phyloP scores from a whole-genome alignment of 1,140 invertebrate genomes.

The Temnothorax nylanderi region DNA sequence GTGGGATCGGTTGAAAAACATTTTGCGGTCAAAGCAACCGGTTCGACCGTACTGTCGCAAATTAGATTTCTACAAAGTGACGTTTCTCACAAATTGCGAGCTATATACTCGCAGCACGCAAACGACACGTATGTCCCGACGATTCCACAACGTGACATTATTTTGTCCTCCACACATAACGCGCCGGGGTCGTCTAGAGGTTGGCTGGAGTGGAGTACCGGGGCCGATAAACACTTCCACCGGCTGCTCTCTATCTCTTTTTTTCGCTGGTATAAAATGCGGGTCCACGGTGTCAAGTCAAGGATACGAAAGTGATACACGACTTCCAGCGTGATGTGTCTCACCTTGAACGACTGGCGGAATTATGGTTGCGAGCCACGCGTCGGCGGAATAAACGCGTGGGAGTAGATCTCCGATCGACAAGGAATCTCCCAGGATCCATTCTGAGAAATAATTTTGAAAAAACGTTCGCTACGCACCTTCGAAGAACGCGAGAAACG shows the following conservation, averaged over 20 bases:
- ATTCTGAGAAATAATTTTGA: slow-evolving; percentile 65
- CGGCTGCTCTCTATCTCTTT: slow-evolving; percentile 16
- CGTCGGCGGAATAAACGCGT: slow-evolving; percentile 64
- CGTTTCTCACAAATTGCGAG: neutral
- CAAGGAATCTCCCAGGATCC: slow-evolving; percentile 64
- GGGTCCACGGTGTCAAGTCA: slow-evolving; percentile 65
- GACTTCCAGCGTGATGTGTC: slow-evolving; percentile 70
- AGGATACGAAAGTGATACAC: slow-evolving; percentile 72
- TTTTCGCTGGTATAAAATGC: slow-evolving; percentile 60
- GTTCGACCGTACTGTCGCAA: neutral
- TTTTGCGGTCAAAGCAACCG: neutral
- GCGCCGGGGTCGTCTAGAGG: slow-evolving; percentile 70
- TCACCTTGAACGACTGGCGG: slow-evolving; percentile 74
- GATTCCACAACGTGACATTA: slow-evolving; percentile 46
- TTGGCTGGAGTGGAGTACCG: slow-evolving; percentile 61
- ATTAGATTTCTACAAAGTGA: neutral
- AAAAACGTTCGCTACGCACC: neutral
- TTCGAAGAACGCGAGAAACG: neutral
- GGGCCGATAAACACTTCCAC: slow-evolving; percentile 44
- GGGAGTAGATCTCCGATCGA: slow-evolving; percentile 67
- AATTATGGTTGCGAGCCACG: slow-evolving; percentile 71
- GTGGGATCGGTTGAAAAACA: neutral
- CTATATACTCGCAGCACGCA: neutral
- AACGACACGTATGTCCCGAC: slow-evolving; percentile 14
- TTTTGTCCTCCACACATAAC: slow-evolving; percentile 66